phyloP scores from a whole-genome alignment of 2,888 invertebrate genomes.

The Dendrolimus houi region DNA sequence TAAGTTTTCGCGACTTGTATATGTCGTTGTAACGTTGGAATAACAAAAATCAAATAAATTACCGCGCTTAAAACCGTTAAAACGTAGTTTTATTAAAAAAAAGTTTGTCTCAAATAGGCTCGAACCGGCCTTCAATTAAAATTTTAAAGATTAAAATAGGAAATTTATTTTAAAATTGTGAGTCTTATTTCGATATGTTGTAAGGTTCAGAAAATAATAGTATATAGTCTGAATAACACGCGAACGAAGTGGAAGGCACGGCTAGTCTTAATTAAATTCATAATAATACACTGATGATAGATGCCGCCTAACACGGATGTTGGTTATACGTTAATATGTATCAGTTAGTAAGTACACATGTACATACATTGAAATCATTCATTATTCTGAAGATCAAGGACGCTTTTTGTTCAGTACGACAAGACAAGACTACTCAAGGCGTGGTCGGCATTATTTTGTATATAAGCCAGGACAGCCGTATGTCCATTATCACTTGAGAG shows the following conservation, averaged over 20 bases:
- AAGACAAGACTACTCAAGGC: constrained; percentile 41
- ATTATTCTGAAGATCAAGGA: constrained; percentile 68
- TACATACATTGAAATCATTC: constrained; percentile 40
- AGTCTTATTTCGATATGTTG: too few species aligned
- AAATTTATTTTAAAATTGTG: too few species aligned
- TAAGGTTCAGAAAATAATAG: too few species aligned
- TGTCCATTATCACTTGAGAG: constrained; percentile 56
- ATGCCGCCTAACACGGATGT: constrained; percentile 40
- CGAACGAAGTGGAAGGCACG: neutral
- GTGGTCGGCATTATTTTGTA: constrained; percentile 50
- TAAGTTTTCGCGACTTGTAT: too few species aligned
- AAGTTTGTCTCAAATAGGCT: too few species aligned
- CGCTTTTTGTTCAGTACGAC: constrained; percentile 50
- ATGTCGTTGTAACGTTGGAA: too few species aligned
- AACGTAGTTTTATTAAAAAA: too few species aligned
- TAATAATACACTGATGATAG: constrained; percentile 5
- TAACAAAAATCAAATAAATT: too few species aligned
- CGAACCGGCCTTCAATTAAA: too few species aligned
- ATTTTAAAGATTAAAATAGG: too few species aligned
- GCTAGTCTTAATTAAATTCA: neutral
- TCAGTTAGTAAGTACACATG: constrained; percentile 12
- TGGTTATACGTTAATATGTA: constrained; percentile 30
- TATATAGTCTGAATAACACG: too few species aligned
- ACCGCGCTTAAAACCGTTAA: too few species aligned
- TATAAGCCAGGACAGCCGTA: constrained; percentile 43